These are phyloP conservation scores for Stenolophus ochropezus DNA, from an alignment of 2,888 invertebrate genomes.

Conservation along the genomic window DNA sequence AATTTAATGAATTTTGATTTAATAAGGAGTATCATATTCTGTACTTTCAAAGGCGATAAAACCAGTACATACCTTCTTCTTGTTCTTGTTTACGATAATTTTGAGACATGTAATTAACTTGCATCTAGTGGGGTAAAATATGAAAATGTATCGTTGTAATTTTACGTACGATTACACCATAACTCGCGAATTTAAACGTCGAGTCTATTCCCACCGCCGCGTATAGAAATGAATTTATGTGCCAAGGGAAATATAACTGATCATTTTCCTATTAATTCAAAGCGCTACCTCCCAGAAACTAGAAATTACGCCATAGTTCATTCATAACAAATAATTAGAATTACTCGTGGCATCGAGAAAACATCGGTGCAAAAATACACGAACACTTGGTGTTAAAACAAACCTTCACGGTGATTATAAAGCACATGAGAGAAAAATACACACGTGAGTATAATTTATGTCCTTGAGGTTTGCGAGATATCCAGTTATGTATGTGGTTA, in stretches of 20 bases:
- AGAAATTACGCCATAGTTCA: conserved; percentile 27
- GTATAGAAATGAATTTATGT: conserved; percentile 27
- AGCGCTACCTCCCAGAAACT: conserved; percentile 29
- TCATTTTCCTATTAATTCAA: conserved; percentile 37
- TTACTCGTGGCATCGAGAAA: neutral
- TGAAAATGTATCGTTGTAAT: conserved; percentile 29
- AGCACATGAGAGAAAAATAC: neutral
- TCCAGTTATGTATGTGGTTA: no score
- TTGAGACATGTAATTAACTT: conserved; percentile 18
- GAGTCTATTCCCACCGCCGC: neutral
- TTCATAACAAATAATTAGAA: neutral
- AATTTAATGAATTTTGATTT: neutral
- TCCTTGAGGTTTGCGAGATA: no score
- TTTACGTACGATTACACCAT: neutral
- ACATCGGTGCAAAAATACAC: neutral
- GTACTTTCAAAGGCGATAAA: neutral
- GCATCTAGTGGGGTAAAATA: conserved; percentile 20
- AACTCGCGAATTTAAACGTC: conserved; percentile 23
- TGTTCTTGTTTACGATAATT: neutral
- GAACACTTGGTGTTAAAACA: neutral
- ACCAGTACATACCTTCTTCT: neutral
- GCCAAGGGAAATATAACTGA: conserved; percentile 6
- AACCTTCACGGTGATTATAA: neutral
- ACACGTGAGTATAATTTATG: no score
- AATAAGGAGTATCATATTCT: neutral